Percentiles rank a stretch among this genome's conserved stretches.
Evolutionary conservation across 2,888 invertebrate genomes (phyloP).

Genomic region (Hipparchia sbordonii): DNA sequence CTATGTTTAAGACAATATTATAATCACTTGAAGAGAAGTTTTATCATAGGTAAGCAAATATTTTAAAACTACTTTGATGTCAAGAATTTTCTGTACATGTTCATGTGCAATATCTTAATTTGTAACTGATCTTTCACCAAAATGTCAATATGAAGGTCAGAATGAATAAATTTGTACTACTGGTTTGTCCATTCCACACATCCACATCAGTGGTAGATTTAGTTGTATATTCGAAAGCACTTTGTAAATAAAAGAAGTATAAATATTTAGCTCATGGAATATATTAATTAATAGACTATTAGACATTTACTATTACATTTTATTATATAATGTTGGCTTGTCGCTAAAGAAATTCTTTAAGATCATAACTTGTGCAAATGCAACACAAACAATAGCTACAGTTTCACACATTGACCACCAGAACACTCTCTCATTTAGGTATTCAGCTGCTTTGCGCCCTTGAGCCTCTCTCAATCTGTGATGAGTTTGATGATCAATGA

Average conservation of each 20-base stretch:
- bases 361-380: conserved; percentile 95
- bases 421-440: conserved; percentile 96
- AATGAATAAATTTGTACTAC: neutral
- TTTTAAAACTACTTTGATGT: too few species aligned
- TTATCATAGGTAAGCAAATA: too few species aligned
- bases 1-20: too few species aligned
- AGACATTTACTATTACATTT: conserved; percentile 68
- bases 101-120: too few species aligned
- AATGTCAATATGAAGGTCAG: neutral
- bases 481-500: conserved; percentile 98
- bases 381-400: conserved; percentile 90
- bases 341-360: conserved; percentile 94
- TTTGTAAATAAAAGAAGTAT: too few species aligned
- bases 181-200: neutral
- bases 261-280: conserved; percentile 52
- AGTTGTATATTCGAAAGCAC: too few species aligned
- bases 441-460: conserved; percentile 97
- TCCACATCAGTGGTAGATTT: neutral
- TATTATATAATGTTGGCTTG: conserved; percentile 73
- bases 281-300: conserved; percentile 71
- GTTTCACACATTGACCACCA: conserved; percentile 97
- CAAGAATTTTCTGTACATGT: too few species aligned
- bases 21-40: too few species aligned
- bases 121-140: neutral
- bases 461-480: conserved; percentile 97